Evolutionary conservation across 2,113 vertebrate species (phyloP).

Genomic region (Dendrocopos noguchii): DNA sequence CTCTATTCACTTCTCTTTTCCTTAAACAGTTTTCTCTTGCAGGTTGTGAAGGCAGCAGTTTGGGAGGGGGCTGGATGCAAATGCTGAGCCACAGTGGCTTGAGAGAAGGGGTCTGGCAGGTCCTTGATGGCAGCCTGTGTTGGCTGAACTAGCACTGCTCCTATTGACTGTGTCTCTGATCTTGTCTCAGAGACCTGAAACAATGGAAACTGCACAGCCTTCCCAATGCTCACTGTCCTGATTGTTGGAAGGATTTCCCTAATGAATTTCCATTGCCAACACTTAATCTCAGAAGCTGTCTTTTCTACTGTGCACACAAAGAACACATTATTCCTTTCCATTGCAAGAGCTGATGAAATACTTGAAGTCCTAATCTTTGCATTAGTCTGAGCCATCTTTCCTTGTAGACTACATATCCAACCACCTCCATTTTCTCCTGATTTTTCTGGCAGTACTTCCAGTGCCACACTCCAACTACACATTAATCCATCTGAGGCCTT

Average conservation of each 20-base stretch:
- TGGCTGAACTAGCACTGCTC: neutral
- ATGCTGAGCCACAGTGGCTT: rapidly evolving
- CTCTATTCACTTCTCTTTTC: neutral
- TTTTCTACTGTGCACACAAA: neutral
- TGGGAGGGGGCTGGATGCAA: neutral
- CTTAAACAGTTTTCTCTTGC: neutral
- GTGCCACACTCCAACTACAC: neutral
- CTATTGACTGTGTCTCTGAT: neutral
- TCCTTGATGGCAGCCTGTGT: neutral
- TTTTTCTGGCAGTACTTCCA: neutral
- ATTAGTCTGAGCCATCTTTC: neutral
- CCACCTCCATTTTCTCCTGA: neutral
- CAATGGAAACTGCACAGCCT: neutral
- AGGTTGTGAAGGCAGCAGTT: neutral
- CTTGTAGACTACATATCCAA: neutral
- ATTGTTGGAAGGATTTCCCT: neutral
- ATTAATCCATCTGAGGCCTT: neutral
- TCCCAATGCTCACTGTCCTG: neutral
- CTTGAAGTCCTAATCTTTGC: neutral
- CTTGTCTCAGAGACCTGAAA: neutral
- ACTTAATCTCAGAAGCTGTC: neutral
- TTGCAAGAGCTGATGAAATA: neutral
- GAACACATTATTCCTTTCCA: neutral
- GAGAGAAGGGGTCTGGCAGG: neutral
- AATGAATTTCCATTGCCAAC: slow-evolving; percentile 19